Percentiles rank a stretch among this genome's conserved stretches.
These are phyloP conservation scores for Nothobranchius kuhntae DNA, from an alignment of 2,113 vertebrate species.

Conservation along the genomic window DNA sequence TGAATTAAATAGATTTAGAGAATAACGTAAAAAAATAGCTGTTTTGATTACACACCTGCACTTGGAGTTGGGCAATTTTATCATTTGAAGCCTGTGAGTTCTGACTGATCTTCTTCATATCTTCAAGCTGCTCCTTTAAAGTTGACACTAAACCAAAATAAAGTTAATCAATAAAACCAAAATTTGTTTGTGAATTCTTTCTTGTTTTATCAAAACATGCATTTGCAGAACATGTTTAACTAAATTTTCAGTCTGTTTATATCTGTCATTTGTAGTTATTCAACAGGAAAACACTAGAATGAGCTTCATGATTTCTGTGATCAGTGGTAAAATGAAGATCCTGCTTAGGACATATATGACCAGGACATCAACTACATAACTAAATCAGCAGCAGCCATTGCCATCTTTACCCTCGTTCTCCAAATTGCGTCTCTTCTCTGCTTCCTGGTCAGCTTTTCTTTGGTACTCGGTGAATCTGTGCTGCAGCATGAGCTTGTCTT, in stretches of 20 bases:
- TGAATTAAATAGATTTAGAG: too few species aligned
- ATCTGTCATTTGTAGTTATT: not conserved
- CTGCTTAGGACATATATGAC: not conserved
- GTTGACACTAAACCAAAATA: conserved; percentile 84
- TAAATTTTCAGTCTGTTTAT: not conserved
- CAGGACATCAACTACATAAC: not conserved
- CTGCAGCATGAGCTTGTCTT: conserved; percentile 93
- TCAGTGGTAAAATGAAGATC: not conserved
- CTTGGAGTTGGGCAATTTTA: conserved; percentile 92
- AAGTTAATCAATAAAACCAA: not conserved
- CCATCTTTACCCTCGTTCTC: conserved; percentile 91
- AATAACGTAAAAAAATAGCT: not conserved
- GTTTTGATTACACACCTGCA: conserved; percentile 82
- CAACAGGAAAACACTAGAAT: not conserved
- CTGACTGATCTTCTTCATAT: conserved; percentile 92
- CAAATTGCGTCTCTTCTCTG: conserved; percentile 91
- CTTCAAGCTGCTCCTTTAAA: conserved; percentile 97
- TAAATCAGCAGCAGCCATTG: not conserved
- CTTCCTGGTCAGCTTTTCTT: conserved; percentile 95
- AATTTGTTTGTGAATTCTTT: too few species aligned
- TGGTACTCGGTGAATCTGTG: conserved; percentile 93
- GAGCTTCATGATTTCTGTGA: not conserved
- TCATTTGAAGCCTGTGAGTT: conserved; percentile 94
- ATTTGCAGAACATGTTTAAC: too few species aligned
- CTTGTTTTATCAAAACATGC: too few species aligned